phyloP scores from a whole-genome alignment of 2,888 invertebrate species.

The Drosophila subquinaria region DNA sequence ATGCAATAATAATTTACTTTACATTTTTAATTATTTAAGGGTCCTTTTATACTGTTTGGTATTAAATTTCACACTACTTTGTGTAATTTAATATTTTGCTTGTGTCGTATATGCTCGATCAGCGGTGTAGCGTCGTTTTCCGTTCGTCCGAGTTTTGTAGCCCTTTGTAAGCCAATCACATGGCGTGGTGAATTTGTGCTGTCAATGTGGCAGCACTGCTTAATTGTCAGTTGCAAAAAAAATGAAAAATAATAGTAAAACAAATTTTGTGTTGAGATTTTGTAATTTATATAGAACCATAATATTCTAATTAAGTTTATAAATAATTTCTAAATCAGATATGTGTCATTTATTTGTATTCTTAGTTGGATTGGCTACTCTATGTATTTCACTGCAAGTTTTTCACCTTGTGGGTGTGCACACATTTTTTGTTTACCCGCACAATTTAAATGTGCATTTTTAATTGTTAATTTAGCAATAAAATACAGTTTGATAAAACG shows the following conservation, averaged over 20 bases:
- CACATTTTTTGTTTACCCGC: constrained; percentile 44
- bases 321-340: neutral
- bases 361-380: constrained; percentile 35
- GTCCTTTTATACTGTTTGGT: neutral
- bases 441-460: too few relatives aligned
- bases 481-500: too few relatives aligned
- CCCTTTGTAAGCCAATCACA: constrained; percentile 63
- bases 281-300: neutral
- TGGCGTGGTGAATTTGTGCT: constrained; percentile 47
- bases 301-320: neutral
- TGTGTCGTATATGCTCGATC: constrained; percentile 32
- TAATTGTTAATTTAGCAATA: too few relatives aligned
- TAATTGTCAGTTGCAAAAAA: constrained; percentile 12
- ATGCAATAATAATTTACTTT: neutral
- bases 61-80: neutral
- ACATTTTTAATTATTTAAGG: neutral
- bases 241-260: neutral
- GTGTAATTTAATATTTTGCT: constrained; percentile 3
- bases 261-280: neutral
- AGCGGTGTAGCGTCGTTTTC: constrained; percentile 55
- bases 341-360: neutral
- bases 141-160: constrained; percentile 70
- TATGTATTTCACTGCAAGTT: constrained; percentile 5
- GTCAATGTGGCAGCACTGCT: constrained; percentile 58
- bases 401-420: constrained; percentile 33